These are phyloP conservation scores for Hyperoplus lanceolatus DNA, from an alignment of 2,797 vertebrate species.

Conservation along the genomic window DNA sequence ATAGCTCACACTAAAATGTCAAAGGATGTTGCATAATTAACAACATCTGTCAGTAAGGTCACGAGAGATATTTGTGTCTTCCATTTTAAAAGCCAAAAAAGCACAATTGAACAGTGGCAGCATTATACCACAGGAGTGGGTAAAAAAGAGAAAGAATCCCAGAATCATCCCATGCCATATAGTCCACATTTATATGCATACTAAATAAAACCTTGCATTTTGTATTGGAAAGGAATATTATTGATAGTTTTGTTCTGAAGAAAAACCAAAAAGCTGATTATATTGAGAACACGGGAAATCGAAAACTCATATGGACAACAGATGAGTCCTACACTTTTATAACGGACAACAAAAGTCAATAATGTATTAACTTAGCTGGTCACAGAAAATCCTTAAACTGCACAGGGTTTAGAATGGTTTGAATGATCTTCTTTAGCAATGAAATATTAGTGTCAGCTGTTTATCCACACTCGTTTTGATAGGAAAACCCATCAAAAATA, in stretches of 20 bases:
- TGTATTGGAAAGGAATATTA: not conserved
- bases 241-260: not conserved
- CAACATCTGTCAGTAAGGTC: not conserved
- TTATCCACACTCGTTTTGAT: constrained; percentile 16
- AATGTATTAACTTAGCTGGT: not conserved
- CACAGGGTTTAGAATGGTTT: not conserved
- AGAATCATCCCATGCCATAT: not conserved
- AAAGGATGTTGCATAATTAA: not conserved
- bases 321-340: not conserved
- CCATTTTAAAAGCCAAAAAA: not conserved
- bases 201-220: not conserved
- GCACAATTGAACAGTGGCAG: not conserved
- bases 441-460: constrained; percentile 1
- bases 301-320: not conserved
- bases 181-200: not conserved
- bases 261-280: not conserved
- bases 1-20: not conserved
- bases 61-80: not conserved
- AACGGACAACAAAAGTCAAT: not conserved
- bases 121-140: not conserved
- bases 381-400: not conserved
- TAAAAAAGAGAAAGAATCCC: not conserved
- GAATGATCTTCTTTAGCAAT: not conserved
- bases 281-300: not conserved
- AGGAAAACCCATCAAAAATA: not conserved